Percentiles rank a stretch among this genome's conserved stretches.
Evolutionary conservation across 1,140 invertebrate genomes (phyloP).

Genomic region (Adelges cooleyi): DNA sequence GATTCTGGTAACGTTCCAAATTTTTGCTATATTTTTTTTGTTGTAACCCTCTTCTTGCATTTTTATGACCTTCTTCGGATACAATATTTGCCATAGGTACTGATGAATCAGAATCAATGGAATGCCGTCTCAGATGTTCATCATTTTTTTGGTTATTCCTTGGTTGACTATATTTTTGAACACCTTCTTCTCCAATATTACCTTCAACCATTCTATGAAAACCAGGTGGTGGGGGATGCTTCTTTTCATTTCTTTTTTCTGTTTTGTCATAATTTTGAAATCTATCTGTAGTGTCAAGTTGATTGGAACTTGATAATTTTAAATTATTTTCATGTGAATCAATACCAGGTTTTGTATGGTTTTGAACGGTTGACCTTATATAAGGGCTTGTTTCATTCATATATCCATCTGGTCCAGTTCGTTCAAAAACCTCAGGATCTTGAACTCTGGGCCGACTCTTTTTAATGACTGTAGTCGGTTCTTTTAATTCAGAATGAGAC

Average conservation of each 20-base stretch:
- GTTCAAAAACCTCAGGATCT: conserved; percentile 24
- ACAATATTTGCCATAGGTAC: conserved; percentile 32
- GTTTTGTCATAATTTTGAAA: conserved; percentile 7
- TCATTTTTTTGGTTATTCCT: conserved; percentile 6
- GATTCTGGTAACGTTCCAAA: conserved; percentile 36
- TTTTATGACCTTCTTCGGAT: conserved; percentile 41
- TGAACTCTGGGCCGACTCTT: not conserved
- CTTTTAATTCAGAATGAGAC: conserved; percentile 1
- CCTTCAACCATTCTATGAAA: conserved; percentile 48
- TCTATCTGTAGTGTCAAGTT: not conserved
- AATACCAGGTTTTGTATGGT: conserved; percentile 40
- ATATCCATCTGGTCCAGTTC: conserved; percentile 15
- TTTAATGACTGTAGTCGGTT: conserved; percentile 4
- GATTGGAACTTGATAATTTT: not conserved
- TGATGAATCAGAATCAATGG: conserved; percentile 21
- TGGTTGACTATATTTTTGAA: not conserved
- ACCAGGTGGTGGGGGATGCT: conserved; percentile 44
- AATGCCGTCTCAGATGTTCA: conserved; percentile 1
- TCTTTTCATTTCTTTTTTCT: conserved; percentile 6
- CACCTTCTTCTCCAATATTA: conserved; percentile 36
- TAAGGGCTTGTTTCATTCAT: conserved; percentile 34
- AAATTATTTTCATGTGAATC: conserved; percentile 30
- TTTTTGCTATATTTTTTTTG: conserved; percentile 41
- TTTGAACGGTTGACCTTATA: conserved; percentile 39
- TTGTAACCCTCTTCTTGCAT: conserved; percentile 44